phyloP scores from a whole-genome alignment of 2,113 vertebrate genomes.

The Vulpes ferrilata region DNA sequence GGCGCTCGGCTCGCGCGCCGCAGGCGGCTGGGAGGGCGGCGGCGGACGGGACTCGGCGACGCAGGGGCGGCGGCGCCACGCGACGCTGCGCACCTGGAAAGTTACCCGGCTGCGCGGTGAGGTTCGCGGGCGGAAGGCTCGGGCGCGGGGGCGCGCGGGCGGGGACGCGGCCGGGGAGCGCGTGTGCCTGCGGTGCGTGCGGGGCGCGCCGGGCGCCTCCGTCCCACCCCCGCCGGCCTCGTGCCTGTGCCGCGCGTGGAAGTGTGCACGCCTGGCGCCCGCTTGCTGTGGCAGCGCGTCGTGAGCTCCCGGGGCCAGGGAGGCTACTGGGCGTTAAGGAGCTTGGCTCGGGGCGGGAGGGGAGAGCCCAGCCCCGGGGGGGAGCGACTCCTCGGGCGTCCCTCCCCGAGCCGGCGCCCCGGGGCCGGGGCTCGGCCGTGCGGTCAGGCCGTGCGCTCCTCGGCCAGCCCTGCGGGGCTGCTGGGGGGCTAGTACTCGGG shows the following conservation, averaged over 20 bases:
- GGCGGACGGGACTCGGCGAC: neutral
- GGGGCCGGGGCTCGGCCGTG: neutral
- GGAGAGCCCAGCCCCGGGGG: neutral
- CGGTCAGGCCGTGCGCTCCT: neutral
- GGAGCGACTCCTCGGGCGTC: neutral
- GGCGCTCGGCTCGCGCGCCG: neutral
- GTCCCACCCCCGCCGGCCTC: neutral
- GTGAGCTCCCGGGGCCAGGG: neutral
- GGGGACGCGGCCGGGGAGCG: neutral
- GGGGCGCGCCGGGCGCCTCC: neutral
- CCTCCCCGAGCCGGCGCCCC: neutral
- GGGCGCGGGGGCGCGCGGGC: neutral
- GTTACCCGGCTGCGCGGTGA: slow-evolving; percentile 72
- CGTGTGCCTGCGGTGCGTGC: neutral
- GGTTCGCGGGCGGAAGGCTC: neutral
- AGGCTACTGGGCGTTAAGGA: neutral
- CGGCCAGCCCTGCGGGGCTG: neutral
- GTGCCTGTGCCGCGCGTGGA: neutral
- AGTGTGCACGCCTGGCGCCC: neutral
- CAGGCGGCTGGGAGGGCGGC: neutral
- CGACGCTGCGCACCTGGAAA: slow-evolving; percentile 75
- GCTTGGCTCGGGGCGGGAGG: neutral
- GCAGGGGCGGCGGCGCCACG: neutral
- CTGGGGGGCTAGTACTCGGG: neutral
- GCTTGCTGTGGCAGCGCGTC: neutral